Evolutionary conservation across 1,140 invertebrate genomes (phyloP), one percentile per base, ranked within the genome.

Genomic region (Drosophila sulfurigaster): DNA sequence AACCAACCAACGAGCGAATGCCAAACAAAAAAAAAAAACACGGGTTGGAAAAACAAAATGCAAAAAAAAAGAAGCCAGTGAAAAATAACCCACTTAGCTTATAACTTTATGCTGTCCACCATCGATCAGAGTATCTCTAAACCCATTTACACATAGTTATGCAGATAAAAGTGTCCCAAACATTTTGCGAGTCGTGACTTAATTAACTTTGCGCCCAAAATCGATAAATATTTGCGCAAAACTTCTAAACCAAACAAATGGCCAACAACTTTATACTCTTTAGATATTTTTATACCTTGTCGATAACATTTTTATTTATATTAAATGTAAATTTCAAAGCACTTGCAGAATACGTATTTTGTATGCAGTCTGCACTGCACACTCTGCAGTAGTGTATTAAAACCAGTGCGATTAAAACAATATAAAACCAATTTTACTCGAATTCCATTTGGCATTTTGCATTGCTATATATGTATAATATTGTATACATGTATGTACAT

Each of bases 171-270:
- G 25, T 71, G 52, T 30, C 7, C 2, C 15, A 41, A 48, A 41
- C n/a, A 71, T 51, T 72, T 43, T 41, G 52, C 15, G 8, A n/a
- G 25, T 57, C 38, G 54, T 65, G 51, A 82, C 79, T 82, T 74
- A 88, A 86, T 86, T 88, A 87, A 88, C 69, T 74, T 74, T 77
- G 65, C 69, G 16, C 70, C 48, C 45, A 58, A 79, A 25, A 80
- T 75, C 77, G 70, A 80, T 83, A 80, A 71, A 87, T 88, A 80
- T 82, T 57, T 78, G 52, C 54, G 41, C 43, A 56, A 71, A 86
- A 73, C 41, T 52, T 54, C 65, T 52, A 87, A 74, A 66, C 59
- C 68, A 38, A 38, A 8, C 8, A 25, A 63, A 10, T 25, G 20
- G 20, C 8, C 15, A 10, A 15, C n/a, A 10, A 32, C 3, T 25